Evolutionary conservation across 2,888 invertebrate genomes (phyloP).

Genomic region (Sinotaia quadrata): DNA sequence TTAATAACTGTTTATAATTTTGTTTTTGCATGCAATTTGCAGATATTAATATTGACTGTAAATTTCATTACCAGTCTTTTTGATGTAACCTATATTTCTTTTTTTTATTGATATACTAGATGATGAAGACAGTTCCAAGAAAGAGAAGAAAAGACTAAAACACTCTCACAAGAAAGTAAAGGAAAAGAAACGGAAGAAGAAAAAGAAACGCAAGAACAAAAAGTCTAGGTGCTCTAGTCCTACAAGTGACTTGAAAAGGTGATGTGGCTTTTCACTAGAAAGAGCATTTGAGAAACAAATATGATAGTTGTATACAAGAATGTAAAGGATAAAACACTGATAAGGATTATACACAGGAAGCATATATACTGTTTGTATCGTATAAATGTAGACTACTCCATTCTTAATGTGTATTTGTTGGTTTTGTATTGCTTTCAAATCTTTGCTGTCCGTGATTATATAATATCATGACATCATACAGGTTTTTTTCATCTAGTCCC

Average conservation of each 20-base stretch:
- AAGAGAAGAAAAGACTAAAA: constrained; percentile 86
- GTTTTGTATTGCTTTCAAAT: too few relatives aligned
- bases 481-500: too few relatives aligned
- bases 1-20: too few relatives aligned
- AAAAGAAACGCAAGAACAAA: constrained; percentile 35
- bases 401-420: too few relatives aligned
- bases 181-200: constrained; percentile 68
- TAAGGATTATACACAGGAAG: too few relatives aligned
- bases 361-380: constrained; percentile 21
- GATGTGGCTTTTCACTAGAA: not conserved
- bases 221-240: constrained; percentile 19
- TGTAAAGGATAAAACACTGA: not conserved
- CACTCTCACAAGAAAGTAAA: constrained; percentile 87
- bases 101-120: too few relatives aligned
- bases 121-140: constrained; percentile 78
- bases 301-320: not conserved
- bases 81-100: too few relatives aligned
- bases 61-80: constrained; percentile 5
- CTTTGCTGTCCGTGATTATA: too few relatives aligned
- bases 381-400: too few relatives aligned
- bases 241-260: constrained; percentile 9
- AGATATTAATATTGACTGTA: constrained; percentile 17
- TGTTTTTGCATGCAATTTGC: too few relatives aligned
- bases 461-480: too few relatives aligned
- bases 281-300: not conserved